phyloP scores from a whole-genome alignment of 2,797 vertebrate genomes.

The Squalus acanthias region DNA sequence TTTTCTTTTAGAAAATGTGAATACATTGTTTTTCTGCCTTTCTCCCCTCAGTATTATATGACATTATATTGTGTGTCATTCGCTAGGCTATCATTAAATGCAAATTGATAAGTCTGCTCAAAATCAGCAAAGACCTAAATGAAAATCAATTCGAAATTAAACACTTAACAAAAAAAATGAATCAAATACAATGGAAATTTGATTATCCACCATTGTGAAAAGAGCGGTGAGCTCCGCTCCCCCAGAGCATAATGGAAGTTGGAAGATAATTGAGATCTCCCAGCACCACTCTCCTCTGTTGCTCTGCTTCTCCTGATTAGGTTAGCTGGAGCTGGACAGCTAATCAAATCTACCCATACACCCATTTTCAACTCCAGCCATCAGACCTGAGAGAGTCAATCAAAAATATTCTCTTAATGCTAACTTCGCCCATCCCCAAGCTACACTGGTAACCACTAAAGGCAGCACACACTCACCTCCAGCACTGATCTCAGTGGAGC shows the following conservation, averaged over 20 bases:
- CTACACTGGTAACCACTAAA: neutral
- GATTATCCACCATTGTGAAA: neutral
- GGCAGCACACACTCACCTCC: neutral
- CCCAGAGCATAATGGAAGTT: neutral
- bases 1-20: neutral
- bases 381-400: neutral
- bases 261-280: neutral
- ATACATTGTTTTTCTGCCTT: neutral
- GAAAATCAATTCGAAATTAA: neutral
- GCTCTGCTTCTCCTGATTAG: neutral
- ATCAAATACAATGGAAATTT: neutral
- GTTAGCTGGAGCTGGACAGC: neutral
- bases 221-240: neutral
- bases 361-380: neutral
- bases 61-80: neutral
- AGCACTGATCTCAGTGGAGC: neutral
- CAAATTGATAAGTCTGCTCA: neutral
- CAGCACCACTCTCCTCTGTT: neutral
- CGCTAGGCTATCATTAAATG: neutral
- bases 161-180: neutral
- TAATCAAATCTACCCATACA: neutral
- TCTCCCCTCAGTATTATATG: neutral
- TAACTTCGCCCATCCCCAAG: neutral
- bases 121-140: neutral
- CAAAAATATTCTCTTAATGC: neutral